Percentiles rank a stretch among this genome's conserved stretches.
Evolutionary conservation across 2,888 invertebrate species (phyloP).

Genomic region (Zelleria hepariella): DNA sequence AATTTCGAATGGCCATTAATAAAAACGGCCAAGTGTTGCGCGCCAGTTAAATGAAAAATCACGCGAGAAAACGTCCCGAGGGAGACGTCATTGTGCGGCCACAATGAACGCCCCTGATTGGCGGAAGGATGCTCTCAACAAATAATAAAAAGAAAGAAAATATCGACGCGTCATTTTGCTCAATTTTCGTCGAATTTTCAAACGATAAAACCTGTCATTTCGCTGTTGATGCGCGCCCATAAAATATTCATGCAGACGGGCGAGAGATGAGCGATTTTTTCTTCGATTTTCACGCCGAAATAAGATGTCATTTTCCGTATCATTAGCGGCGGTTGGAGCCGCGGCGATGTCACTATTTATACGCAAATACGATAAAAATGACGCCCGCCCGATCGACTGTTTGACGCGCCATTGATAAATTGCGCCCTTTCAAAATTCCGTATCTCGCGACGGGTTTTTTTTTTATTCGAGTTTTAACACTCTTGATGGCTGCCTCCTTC

Average conservation of each 20-base stretch:
- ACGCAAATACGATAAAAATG: conserved; percentile 72
- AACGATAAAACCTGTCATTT: conserved; percentile 74
- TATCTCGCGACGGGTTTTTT: conserved; percentile 34
- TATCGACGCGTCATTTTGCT: conserved; percentile 70
- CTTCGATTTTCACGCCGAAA: conserved; percentile 70
- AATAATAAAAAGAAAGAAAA: conserved; percentile 71
- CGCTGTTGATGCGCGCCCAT: conserved; percentile 69
- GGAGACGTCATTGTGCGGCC: conserved; percentile 56
- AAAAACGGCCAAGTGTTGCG: conserved; percentile 51
- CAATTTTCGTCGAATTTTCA: conserved; percentile 71
- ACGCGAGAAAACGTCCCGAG: conserved; percentile 51
- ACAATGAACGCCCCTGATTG: conserved; percentile 69
- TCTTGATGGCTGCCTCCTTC: conserved; percentile 27
- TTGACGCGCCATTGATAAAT: conserved; percentile 70
- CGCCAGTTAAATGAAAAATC: conserved; percentile 63
- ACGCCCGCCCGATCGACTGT: conserved; percentile 67
- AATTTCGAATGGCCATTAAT: too few relatives aligned
- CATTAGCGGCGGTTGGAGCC: conserved; percentile 65
- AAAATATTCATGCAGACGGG: conserved; percentile 70
- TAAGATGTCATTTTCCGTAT: conserved; percentile 74
- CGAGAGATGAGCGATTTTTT: conserved; percentile 70
- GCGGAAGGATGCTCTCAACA: conserved; percentile 72
- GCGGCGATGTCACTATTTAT: conserved; percentile 67
- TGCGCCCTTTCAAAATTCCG: conserved; percentile 59
- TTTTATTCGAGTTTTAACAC: conserved; percentile 32